A percentile compares a stretch with the other conserved stretches of the same genome.
phyloP scores from a whole-genome alignment of 2,888 invertebrate species.

The Poecilobothrus nobilitatus region DNA sequence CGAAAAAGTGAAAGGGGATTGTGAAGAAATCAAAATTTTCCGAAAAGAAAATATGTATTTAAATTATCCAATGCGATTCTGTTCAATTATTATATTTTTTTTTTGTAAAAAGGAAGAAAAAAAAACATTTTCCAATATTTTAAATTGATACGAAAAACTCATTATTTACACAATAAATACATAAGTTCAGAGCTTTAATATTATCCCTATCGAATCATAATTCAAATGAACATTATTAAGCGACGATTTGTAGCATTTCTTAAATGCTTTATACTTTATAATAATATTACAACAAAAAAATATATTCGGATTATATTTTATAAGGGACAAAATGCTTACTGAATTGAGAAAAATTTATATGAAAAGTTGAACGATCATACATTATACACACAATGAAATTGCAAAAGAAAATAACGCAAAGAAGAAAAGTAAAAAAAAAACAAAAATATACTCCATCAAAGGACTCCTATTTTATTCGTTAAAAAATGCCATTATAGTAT shows the following conservation, averaged over 20 bases:
- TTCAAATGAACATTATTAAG: constrained; percentile 1
- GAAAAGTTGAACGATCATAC: not conserved
- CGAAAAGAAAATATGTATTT: no score
- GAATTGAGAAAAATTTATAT: not conserved
- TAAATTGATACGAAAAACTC: not conserved
- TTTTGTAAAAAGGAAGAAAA: no score
- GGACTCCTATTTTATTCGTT: not conserved
- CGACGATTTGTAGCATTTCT: not conserved
- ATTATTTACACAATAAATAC: constrained; percentile 6
- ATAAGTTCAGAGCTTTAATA: constrained; percentile 6
- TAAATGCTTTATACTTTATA: not conserved
- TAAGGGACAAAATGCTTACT: constrained; percentile 4
- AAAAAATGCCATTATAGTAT: no score
- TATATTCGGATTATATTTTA: not conserved
- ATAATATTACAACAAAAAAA: not conserved
- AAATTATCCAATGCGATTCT: no score
- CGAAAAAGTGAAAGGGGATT: no score
- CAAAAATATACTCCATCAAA: not conserved
- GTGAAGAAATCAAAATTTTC: no score
- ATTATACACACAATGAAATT: not conserved
- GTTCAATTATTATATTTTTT: no score
- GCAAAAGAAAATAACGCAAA: not conserved
- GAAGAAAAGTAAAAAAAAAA: not conserved
- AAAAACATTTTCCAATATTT: not conserved
- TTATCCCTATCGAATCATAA: constrained; percentile 1